Evolutionary conservation across 2,113 vertebrate genomes (phyloP).

Genomic region (Corynorhinus townsendii): DNA sequence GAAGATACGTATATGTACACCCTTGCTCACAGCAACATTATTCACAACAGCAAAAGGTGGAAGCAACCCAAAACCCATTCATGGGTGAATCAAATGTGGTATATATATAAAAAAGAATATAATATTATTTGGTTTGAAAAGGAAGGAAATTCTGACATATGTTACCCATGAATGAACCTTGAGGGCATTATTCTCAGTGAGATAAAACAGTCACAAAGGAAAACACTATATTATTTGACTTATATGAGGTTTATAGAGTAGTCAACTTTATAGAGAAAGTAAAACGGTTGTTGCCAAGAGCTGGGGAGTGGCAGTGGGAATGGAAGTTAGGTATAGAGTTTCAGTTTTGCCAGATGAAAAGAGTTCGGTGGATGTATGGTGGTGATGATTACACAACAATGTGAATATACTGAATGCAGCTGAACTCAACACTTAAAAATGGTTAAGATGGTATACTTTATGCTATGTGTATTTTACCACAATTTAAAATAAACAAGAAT

Average conservation of each 20-base stretch:
- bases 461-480: background rate
- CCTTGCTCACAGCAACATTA: background rate
- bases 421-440: background rate
- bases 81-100: background rate
- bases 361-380: background rate
- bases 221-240: fast-evolving
- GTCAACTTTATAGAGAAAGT: background rate
- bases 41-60: background rate
- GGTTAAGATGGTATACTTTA: no score
- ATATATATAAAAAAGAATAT: background rate
- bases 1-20: fast-evolving
- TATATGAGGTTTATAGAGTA: fast-evolving
- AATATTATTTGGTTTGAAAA: background rate
- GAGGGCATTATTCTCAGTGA: background rate
- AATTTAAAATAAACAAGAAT: background rate
- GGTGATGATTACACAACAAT: fast-evolving
- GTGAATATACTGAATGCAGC: fast-evolving
- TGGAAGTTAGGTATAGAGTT: background rate
- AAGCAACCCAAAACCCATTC: fast-evolving
- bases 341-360: background rate
- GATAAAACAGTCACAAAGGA: background rate
- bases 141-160: background rate
- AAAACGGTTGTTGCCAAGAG: background rate
- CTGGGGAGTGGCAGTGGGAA: background rate
- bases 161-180: no score